These are phyloP conservation scores for Lycia hirtaria DNA, from an alignment of 2,888 invertebrate species.

Conservation along the genomic window DNA sequence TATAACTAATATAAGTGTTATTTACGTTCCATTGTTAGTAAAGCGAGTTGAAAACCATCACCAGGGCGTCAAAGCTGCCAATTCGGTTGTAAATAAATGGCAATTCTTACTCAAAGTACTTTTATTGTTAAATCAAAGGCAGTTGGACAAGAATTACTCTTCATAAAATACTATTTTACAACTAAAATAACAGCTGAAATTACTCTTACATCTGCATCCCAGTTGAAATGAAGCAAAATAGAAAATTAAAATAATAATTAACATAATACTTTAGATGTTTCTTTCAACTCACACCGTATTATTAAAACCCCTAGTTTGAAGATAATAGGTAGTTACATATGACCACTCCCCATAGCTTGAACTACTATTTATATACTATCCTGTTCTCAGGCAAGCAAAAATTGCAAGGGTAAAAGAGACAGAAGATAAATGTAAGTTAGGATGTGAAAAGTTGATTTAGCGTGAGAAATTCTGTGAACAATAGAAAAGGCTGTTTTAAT, in stretches of 20 bases:
- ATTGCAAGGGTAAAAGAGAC: slow-evolving; percentile 49
- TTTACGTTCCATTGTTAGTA: too few relatives aligned
- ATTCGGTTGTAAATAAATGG: too few relatives aligned
- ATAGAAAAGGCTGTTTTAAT: slow-evolving; percentile 34
- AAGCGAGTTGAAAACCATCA: too few relatives aligned
- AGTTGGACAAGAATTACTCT: too few relatives aligned
- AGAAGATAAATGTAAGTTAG: slow-evolving; percentile 41
- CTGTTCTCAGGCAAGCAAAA: slow-evolving; percentile 45
- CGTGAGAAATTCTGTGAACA: slow-evolving; percentile 65
- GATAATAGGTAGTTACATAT: slow-evolving; percentile 72
- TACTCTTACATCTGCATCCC: too few relatives aligned
- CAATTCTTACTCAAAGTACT: too few relatives aligned
- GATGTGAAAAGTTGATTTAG: slow-evolving; percentile 41
- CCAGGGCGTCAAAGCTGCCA: too few relatives aligned
- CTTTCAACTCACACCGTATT: slow-evolving; percentile 63
- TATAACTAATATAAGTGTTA: too few relatives aligned
- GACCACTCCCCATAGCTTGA: slow-evolving; percentile 73
- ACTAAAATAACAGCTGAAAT: too few relatives aligned
- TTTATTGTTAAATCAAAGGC: too few relatives aligned
- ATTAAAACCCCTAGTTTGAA: slow-evolving; percentile 70
- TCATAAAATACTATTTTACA: too few relatives aligned
- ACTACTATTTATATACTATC: slow-evolving; percentile 67
- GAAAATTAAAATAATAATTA: slow-evolving; percentile 9
- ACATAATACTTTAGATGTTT: slow-evolving; percentile 54
- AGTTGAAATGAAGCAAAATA: neutral